phyloP scores from a whole-genome alignment of 1,140 invertebrate species.

The Papilio machaon region DNA sequence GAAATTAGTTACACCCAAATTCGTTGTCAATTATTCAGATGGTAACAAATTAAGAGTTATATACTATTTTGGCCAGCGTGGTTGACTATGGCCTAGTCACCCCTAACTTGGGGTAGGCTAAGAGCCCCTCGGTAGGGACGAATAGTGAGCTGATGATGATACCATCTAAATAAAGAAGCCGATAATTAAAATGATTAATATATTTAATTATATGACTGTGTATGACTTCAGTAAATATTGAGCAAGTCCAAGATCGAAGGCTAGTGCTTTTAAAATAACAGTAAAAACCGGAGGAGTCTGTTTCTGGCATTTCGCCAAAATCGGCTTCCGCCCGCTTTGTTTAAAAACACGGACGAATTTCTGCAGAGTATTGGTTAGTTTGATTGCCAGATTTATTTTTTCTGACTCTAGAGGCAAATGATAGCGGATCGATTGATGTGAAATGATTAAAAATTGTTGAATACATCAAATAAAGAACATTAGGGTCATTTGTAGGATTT shows the following conservation, averaged over 20 bases:
- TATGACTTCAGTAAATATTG: slow-evolving; percentile 20
- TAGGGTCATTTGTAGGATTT: slow-evolving; percentile 32
- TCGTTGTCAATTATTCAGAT: neutral
- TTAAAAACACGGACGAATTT: slow-evolving; percentile 40
- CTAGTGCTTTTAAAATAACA: slow-evolving; percentile 42
- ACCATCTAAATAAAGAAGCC: neutral
- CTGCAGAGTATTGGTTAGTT: slow-evolving; percentile 29
- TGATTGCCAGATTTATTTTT: slow-evolving; percentile 40
- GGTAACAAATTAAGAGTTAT: slow-evolving; percentile 15
- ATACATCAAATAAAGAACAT: slow-evolving; percentile 23
- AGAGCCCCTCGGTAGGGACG: too few species aligned
- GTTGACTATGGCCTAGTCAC: too few species aligned
- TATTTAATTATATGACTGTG: neutral
- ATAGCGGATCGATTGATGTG: slow-evolving; percentile 31
- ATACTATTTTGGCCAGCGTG: too few species aligned
- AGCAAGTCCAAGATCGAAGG: slow-evolving; percentile 37
- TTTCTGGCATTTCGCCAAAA: slow-evolving; percentile 37
- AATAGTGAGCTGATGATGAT: too few species aligned
- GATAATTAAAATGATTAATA: neutral
- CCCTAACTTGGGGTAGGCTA: too few species aligned
- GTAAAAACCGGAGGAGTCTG: slow-evolving; percentile 36
- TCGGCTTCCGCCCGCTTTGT: slow-evolving; percentile 45
- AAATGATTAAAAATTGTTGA: slow-evolving; percentile 32
- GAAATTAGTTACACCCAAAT: neutral
- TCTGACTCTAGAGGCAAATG: slow-evolving; percentile 35